Conservation (phyloP, 1,140 invertebrate species). For the Phymastichus coffea region DNA sequence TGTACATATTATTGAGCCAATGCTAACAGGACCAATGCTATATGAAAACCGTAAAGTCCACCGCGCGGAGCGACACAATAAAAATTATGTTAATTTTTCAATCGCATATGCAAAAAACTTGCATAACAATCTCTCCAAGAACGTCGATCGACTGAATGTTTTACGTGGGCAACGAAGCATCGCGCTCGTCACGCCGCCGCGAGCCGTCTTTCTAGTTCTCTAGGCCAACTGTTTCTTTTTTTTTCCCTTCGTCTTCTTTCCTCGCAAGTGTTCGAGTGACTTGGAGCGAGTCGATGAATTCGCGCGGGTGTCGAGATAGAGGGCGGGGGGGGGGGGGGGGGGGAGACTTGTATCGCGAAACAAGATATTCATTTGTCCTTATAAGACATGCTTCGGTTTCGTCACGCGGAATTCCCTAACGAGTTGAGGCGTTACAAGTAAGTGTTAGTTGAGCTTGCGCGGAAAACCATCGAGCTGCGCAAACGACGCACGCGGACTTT, state of each 20-base stretch:
- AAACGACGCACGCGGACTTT: not conserved
- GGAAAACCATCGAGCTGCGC: not conserved
- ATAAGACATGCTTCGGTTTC: no score
- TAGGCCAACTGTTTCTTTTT: not conserved
- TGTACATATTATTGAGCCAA: no score
- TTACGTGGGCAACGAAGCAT: not conserved
- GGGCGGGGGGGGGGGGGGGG: no score
- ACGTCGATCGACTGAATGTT: not conserved
- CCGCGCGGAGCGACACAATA: not conserved
- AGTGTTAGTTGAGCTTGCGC: not conserved
- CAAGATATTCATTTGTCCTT: not conserved
- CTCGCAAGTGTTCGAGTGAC: not conserved
- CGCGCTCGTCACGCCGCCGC: no score
- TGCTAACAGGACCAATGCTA: no score
- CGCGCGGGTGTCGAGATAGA: not conserved
- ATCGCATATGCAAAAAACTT: not conserved
- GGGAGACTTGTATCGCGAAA: no score
- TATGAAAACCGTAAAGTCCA: no score
- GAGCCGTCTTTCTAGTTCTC: not conserved
- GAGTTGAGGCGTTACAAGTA: no score
- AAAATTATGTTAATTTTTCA: not conserved
- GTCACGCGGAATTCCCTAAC: no score
- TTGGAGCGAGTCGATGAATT: not conserved
- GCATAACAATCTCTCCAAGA: no score
- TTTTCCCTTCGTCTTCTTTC: no score